These are phyloP conservation scores for Phalacrocorax aristotelis DNA, from an alignment of 2,113 vertebrate genomes.

Conservation along the genomic window DNA sequence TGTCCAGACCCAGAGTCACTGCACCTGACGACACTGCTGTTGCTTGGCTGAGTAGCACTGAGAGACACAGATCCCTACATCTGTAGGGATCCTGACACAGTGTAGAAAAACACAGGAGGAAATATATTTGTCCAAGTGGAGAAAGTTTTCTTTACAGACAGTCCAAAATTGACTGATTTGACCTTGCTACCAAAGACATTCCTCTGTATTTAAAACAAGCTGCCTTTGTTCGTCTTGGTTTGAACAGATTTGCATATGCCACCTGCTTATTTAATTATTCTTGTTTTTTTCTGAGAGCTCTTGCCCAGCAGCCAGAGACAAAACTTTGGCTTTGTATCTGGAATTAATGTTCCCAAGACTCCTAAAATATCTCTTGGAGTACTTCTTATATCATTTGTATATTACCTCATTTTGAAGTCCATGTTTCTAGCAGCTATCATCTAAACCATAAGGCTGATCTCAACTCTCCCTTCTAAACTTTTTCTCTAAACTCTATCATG, in stretches of 20 bases:
- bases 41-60: slow-evolving; percentile 18
- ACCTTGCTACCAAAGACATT: background rate
- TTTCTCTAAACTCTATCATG: background rate
- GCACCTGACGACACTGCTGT: slow-evolving; percentile 49
- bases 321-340: background rate
- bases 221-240: background rate
- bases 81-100: background rate
- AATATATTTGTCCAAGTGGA: background rate
- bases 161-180: background rate
- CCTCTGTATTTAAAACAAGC: background rate
- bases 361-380: background rate
- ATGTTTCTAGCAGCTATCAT: background rate
- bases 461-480: background rate
- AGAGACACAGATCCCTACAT: background rate
- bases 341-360: background rate
- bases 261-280: slow-evolving; percentile 11
- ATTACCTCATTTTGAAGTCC: background rate
- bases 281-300: background rate
- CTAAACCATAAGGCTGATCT: background rate
- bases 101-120: background rate
- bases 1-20: background rate
- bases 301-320: background rate
- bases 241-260: background rate
- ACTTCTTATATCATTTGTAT: background rate
- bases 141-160: slow-evolving; percentile 7